Evolutionary conservation across 2,113 vertebrate species (phyloP).

Genomic region (Gallinago paraguaiae): DNA sequence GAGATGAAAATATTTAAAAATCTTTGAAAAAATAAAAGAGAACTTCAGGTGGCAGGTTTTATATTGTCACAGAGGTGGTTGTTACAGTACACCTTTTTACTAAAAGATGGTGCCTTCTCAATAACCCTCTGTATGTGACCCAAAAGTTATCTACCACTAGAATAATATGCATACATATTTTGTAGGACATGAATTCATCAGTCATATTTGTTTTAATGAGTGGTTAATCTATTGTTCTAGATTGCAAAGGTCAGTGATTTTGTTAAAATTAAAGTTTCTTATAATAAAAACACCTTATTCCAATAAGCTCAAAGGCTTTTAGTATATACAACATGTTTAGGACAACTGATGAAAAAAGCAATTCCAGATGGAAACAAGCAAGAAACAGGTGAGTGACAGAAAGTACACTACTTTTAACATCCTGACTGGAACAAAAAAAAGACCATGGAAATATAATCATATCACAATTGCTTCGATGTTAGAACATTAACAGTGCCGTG

Average conservation of each 20-base stretch:
- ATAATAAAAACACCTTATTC: neutral
- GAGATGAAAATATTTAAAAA: neutral
- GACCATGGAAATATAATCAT: neutral
- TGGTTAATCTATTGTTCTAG: neutral
- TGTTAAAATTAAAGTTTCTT: neutral
- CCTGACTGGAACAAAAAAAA: neutral
- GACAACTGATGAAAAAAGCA: neutral
- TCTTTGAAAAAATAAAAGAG: neutral
- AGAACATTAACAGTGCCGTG: neutral
- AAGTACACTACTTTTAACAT: neutral
- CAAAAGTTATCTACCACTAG: neutral
- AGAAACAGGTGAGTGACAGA: neutral
- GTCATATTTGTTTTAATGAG: neutral
- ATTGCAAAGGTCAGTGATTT: neutral
- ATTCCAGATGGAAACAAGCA: neutral
- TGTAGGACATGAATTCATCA: neutral
- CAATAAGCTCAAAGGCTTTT: neutral
- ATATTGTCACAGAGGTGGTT: neutral
- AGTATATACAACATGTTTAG: neutral
- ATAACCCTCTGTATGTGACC: neutral
- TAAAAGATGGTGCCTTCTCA: neutral
- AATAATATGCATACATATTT: neutral
- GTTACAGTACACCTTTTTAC: neutral
- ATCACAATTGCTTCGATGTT: neutral
- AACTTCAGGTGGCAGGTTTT: neutral